These are phyloP conservation scores for Anguilla pacifica DNA, from an alignment of 2,797 vertebrate species.

Conservation along the genomic window DNA sequence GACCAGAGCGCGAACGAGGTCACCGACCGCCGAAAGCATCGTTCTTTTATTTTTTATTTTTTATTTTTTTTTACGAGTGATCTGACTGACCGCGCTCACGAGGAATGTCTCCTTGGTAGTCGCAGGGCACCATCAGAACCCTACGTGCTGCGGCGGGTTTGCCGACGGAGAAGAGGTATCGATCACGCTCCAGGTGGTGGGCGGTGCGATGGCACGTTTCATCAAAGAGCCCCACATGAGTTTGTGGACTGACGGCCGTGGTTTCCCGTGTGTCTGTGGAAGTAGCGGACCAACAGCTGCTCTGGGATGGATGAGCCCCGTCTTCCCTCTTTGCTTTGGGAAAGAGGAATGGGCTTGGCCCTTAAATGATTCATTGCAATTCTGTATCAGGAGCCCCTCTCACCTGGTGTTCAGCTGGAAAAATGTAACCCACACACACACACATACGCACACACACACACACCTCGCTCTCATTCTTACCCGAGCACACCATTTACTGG, in stretches of 20 bases:
- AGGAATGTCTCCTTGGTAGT: background rate
- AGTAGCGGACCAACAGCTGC: background rate
- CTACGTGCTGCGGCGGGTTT: background rate
- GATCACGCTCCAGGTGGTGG: background rate
- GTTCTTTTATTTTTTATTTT: too few species aligned
- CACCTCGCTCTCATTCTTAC: background rate
- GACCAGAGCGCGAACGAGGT: constrained; percentile 27
- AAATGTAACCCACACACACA: background rate
- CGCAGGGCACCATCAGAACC: background rate
- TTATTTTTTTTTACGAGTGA: background rate
- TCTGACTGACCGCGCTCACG: background rate
- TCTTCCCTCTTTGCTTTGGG: background rate
- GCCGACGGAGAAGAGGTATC: background rate
- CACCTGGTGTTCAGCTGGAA: background rate
- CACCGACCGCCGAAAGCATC: constrained; percentile 13
- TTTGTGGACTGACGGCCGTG: background rate
- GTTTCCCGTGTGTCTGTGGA: background rate
- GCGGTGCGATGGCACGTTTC: background rate
- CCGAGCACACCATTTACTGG: background rate
- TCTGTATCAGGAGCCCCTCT: background rate
- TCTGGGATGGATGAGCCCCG: background rate
- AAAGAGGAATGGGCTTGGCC: background rate
- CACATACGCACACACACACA: background rate
- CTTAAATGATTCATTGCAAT: background rate
- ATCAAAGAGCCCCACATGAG: background rate